phyloP scores from a whole-genome alignment of 2,797 vertebrate species.

The Lithobates sylvaticus region DNA sequence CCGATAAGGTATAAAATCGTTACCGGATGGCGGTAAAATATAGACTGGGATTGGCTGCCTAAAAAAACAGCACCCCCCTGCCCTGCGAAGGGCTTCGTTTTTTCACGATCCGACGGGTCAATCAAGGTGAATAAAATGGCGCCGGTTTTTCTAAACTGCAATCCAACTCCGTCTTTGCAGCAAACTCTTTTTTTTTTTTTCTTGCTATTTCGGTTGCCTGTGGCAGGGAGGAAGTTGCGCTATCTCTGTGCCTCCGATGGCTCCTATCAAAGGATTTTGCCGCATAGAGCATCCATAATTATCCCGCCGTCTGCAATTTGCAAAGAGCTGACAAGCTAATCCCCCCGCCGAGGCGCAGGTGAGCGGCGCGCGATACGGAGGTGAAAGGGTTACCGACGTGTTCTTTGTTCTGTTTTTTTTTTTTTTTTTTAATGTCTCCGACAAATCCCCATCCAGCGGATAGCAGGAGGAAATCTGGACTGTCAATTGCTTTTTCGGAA shows the following conservation, averaged over 20 bases:
- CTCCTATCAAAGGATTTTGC: slow-evolving; percentile 42
- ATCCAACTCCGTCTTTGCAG: slow-evolving; percentile 6
- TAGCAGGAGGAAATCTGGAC: slow-evolving; percentile 50
- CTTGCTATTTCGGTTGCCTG: slow-evolving; percentile 21
- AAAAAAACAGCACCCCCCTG: too few species aligned
- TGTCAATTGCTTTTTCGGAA: slow-evolving; percentile 66
- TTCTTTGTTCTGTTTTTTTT: slow-evolving; percentile 17
- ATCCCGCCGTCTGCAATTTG: slow-evolving; percentile 41
- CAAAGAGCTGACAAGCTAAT: slow-evolving; percentile 51
- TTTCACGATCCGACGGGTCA: slow-evolving; percentile 27
- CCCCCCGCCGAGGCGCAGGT: slow-evolving; percentile 35
- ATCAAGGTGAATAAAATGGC: slow-evolving; percentile 46
- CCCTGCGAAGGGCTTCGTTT: too few species aligned
- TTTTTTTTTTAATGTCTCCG: slow-evolving; percentile 27
- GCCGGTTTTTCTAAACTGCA: slow-evolving; percentile 14
- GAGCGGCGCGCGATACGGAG: slow-evolving; percentile 2
- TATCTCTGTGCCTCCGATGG: slow-evolving; percentile 15
- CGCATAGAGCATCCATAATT: slow-evolving; percentile 36
- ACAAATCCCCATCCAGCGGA: slow-evolving; percentile 54
- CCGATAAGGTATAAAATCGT: too few species aligned
- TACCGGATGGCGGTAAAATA: too few species aligned
- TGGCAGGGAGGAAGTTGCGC: slow-evolving; percentile 26
- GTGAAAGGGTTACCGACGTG: slow-evolving; percentile 39
- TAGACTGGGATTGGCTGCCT: too few species aligned
- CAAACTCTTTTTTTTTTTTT: slow-evolving; percentile 26